Evolutionary conservation across 1,140 invertebrate genomes (phyloP).

Genomic region (Sesamia nonagrioides): DNA sequence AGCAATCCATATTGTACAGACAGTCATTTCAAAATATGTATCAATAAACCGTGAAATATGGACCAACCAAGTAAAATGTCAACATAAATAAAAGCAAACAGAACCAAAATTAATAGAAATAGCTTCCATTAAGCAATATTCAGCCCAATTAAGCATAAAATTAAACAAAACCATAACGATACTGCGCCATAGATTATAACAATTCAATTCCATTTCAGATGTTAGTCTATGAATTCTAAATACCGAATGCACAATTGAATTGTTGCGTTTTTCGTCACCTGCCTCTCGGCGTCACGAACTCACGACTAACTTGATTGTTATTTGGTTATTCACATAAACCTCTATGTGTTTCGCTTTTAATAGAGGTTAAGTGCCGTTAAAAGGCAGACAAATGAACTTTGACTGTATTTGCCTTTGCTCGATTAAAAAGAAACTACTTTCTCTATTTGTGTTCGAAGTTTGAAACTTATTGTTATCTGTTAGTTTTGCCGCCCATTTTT

Average conservation of each 20-base stretch:
- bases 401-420: conserved; percentile 17
- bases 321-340: conserved; percentile 55
- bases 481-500: neutral
- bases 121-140: conserved; percentile 22
- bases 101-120: conserved; percentile 8
- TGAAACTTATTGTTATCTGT: conserved; percentile 1
- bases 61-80: neutral
- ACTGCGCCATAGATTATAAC: conserved; percentile 24
- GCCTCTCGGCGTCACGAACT: conserved; percentile 51
- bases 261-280: conserved; percentile 58
- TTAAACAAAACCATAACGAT: conserved; percentile 32
- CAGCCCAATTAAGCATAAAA: conserved; percentile 30
- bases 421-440: conserved; percentile 41
- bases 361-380: conserved; percentile 56
- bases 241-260: conserved; percentile 57
- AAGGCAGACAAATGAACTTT: conserved; percentile 50
- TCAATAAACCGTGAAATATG: neutral
- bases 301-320: conserved; percentile 53
- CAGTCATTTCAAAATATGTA: too few relatives aligned
- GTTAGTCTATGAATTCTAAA: conserved; percentile 43
- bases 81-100: conserved; percentile 18
- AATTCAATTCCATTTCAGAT: conserved; percentile 44
- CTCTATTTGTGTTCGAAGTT: conserved; percentile 1
- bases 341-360: conserved; percentile 52
- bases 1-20: neutral